Evolutionary conservation across 2,797 vertebrate genomes (phyloP).

Genomic region (Epinephelus awoara): DNA sequence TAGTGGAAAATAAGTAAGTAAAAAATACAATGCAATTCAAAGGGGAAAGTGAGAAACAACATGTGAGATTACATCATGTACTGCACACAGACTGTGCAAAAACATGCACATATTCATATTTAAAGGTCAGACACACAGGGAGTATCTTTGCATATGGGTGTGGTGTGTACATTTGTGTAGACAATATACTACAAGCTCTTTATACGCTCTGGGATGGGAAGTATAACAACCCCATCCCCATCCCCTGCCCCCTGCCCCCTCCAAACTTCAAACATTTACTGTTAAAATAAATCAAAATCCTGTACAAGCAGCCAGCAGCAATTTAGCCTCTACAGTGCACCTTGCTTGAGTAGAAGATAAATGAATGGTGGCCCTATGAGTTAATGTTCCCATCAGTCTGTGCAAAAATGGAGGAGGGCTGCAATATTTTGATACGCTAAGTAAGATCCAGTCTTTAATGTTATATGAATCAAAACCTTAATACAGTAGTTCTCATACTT

Average conservation of each 20-base stretch:
- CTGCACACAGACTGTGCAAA: background rate
- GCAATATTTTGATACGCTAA: background rate
- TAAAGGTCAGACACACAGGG: conserved; percentile 1
- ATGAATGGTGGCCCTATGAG: conserved; percentile 1
- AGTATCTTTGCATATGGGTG: background rate
- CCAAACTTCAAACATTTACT: background rate
- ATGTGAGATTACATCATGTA: background rate
- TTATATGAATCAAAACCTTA: background rate
- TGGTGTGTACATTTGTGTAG: background rate
- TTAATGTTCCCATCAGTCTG: conserved; percentile 15
- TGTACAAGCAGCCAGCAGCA: conserved; percentile 10
- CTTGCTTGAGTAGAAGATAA: conserved; percentile 18
- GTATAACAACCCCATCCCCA: too few species aligned
- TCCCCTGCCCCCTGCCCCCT: too few species aligned
- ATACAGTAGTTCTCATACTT: too few species aligned
- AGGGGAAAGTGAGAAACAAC: background rate
- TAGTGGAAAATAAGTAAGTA: background rate
- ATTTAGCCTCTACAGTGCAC: background rate
- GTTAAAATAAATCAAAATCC: conserved; percentile 28
- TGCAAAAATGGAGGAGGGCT: background rate
- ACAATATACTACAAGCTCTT: background rate
- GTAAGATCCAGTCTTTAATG: background rate
- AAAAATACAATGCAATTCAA: background rate
- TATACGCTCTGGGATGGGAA: background rate
- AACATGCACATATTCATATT: background rate